Percentiles rank a stretch among this genome's conserved stretches.
Conservation (phyloP, 92 coral and sea anemone genomes). For the Heteractis magnifica region DNA sequence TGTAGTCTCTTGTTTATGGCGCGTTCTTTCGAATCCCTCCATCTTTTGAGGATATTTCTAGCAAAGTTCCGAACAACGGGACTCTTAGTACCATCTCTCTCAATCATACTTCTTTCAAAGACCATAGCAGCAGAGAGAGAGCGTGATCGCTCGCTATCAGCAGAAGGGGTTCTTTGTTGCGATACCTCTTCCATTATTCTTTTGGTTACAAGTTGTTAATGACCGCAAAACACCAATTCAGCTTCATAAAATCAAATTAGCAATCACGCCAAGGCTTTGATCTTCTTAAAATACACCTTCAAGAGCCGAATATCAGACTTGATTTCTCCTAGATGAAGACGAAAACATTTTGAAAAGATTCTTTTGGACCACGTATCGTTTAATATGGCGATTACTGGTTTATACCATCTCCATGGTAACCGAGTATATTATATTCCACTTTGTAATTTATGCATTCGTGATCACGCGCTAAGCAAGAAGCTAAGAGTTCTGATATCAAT, state of each 20-base stretch:
- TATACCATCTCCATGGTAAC: conserved; percentile 26
- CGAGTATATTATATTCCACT: conserved; percentile 6
- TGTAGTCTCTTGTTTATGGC: conserved; percentile 72
- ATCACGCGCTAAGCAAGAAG: background rate
- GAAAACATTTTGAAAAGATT: background rate
- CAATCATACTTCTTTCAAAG: conserved; percentile 48
- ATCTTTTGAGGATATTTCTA: conserved; percentile 66
- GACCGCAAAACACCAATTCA: conserved; percentile 36
- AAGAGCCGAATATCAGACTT: background rate
- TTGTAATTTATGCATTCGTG: background rate
- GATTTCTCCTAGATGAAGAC: background rate
- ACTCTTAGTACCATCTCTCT: conserved; percentile 63
- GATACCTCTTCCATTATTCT: conserved; percentile 13
- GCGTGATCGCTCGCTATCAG: conserved; percentile 37
- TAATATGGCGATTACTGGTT: conserved; percentile 18
- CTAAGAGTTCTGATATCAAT: no score
- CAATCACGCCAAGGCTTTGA: background rate
- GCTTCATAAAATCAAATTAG: conserved; percentile 1
- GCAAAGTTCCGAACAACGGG: conserved; percentile 75
- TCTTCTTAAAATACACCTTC: background rate
- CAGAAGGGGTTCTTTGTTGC: conserved; percentile 20
- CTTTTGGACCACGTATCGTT: background rate
- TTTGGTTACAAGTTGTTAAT: conserved; percentile 12
- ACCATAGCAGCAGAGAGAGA: conserved; percentile 67
- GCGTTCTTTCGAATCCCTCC: conserved; percentile 79